A percentile compares a stretch with the other conserved stretches of the same genome.
Evolutionary conservation across 2,797 vertebrate species (phyloP).

Genomic region (Lindbergichthys nudifrons): DNA sequence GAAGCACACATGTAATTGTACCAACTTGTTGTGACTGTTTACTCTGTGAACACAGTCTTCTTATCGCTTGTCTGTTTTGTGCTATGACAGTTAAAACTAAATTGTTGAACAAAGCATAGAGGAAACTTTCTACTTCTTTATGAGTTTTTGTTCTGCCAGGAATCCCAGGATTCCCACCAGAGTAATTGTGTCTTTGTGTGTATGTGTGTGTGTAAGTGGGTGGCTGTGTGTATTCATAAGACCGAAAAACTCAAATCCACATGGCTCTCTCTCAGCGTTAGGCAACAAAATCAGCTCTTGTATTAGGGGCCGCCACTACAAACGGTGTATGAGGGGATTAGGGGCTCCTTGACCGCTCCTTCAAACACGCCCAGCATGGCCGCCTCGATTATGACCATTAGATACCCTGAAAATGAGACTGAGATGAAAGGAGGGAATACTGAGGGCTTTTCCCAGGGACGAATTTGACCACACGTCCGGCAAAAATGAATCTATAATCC

Average conservation of each 20-base stretch:
- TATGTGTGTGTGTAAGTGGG: constrained; percentile 25
- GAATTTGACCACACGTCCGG: constrained; percentile 77
- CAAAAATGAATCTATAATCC: constrained; percentile 83
- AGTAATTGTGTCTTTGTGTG: constrained; percentile 51
- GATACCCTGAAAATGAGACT: constrained; percentile 83
- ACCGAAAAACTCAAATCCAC: constrained; percentile 58
- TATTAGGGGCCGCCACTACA: constrained; percentile 78
- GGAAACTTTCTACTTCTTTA: constrained; percentile 21
- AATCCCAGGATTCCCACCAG: constrained; percentile 63
- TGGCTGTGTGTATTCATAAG: constrained; percentile 61
- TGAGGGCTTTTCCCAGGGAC: constrained; percentile 72
- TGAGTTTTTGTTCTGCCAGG: constrained; percentile 52
- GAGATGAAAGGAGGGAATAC: constrained; percentile 73
- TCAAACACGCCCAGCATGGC: constrained; percentile 84
- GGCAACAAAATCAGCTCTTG: constrained; percentile 78
- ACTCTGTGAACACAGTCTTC: background rate
- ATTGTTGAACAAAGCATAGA: constrained; percentile 11
- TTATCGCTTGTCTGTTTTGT: background rate
- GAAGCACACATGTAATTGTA: background rate
- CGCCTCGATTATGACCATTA: constrained; percentile 85
- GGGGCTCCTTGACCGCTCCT: constrained; percentile 81
- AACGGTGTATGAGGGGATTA: constrained; percentile 85
- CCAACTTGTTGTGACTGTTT: background rate
- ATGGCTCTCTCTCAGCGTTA: constrained; percentile 52
- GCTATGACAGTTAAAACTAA: background rate